Evolutionary conservation across 2,113 vertebrate genomes (phyloP), one percentile per base, ranked within the genome.

Genomic region (Psilopogon haemacephalus): DNA sequence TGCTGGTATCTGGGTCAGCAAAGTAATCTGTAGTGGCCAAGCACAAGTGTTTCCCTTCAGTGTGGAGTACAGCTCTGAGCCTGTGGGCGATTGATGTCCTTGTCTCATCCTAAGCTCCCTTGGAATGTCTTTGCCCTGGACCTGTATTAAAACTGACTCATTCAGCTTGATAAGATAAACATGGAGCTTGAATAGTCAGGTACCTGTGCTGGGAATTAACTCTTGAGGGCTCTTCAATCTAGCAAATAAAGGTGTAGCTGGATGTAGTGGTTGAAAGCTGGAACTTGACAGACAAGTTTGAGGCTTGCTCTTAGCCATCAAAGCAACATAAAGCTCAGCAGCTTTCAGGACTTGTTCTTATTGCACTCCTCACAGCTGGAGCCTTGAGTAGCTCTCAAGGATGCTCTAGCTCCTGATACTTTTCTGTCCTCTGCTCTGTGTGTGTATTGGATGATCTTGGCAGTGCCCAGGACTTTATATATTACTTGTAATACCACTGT

Each of bases 221-320:
- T 95, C 90, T 91, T 86, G 79, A 96, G 88, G 88, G 69, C 64
- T 96, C 75, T 56, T 96, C 82, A 56, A 52, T 89, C 88, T 88
- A 91, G 83, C 69, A 95, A 95, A 94, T 89, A 95, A 94, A 96
- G 95, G 95, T 93, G 95, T 95, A 95, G 88, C 92, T 95, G 72
- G 32, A 83, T 89, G 46, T 85, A 85, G 95, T 95, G 93, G 93
- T 74, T 93, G 82, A 91, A 82, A 94, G 82, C 21, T 72, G 64
- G 80, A 95, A 95, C 93, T 77, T 70, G 93, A 89, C 30, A 42
- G 90, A 88, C 93, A 24, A 89, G 93, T 94, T 91, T 86, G 32
- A 64, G 21, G 75, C 60, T 77, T 80, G 64, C 14, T 80, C 24
- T 85, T 89, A 20, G 81, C 74, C 71, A 88, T 77, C 86, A 68